Base-by-base conservation (phyloP, 2,888 invertebrate genomes). In the Cynaeus angustus region DNA sequence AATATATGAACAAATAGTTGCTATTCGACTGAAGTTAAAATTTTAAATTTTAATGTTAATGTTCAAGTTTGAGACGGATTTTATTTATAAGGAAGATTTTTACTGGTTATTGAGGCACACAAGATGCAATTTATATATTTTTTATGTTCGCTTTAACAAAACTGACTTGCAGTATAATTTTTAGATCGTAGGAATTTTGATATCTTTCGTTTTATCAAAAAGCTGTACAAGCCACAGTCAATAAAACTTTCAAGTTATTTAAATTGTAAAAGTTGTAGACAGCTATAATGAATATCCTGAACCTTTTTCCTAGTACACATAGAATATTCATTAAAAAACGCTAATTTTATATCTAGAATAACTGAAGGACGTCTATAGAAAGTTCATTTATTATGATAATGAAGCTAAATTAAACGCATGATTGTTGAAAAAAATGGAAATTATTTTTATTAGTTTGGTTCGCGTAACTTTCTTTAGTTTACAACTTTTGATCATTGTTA, bases 21-120 rank as follows among this genome's bases (percentile, higher is more conserved):
- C 68, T 70, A 64, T 72, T 72, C 69, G 76, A 75, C 73, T 74
- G 74, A 74, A 71, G 74, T 68, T 73, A 67, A 66, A 66, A 72
- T 65, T 73, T 73, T 70, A 76, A 72, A 72, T 72, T 72, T 69
- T 72, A 72, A 69, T 69, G 69, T 66, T 71, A 45, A 68, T 71
- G 68, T 67, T 65, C 50, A 65, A 52, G 64, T 64, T 41, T 64
- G 52, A 62, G 48, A 62, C 55, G n/a, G 12, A 56, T 64, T 68
- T 48, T 58, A 68, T 68, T 68, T 56, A 64, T 64, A 53, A 46
- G 58, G 59, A 68, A 13, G 28, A 46, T 50, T 41, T 62, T 64
- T 67, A 69, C 58, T 69, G 64, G 64, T 62, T 64, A 55, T 10
- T 30, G 12, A 66, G 37, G 28, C 50, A 50, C 56, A 64, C 56